These are phyloP conservation scores for Caenorhabditis japonica DNA, from an alignment of 2,888 invertebrate genomes.

Conservation along the genomic window DNA sequence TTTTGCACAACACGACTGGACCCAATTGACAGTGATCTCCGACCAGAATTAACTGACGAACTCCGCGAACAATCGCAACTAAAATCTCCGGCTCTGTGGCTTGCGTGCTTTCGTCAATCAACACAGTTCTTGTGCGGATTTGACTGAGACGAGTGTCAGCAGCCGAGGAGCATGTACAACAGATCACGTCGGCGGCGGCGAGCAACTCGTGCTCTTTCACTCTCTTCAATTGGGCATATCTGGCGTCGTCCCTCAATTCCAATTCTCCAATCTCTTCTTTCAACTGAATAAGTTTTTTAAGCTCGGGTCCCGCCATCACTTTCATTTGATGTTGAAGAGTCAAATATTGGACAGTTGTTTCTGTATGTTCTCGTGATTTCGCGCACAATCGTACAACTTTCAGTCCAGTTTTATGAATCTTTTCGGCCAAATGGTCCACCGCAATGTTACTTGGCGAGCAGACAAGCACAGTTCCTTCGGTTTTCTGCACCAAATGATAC, in stretches of 20 bases:
- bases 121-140: constrained; percentile 65
- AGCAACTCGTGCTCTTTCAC: constrained; percentile 57
- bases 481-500: constrained; percentile 94
- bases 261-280: constrained; percentile 95
- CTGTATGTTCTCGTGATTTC: constrained; percentile 96
- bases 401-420: constrained; percentile 95
- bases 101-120: constrained; percentile 80
- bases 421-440: constrained; percentile 98
- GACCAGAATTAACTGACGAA: constrained; percentile 94
- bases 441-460: constrained; percentile 99
- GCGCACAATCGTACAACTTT: constrained; percentile 94
- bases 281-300: constrained; percentile 51
- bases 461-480: constrained; percentile 84
- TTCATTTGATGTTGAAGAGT: constrained; percentile 97
- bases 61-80: constrained; percentile 98
- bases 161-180: constrained; percentile 98
- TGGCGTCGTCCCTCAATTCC: constrained; percentile 93
- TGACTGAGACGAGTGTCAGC: constrained; percentile 94
- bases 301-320: constrained; percentile 85
- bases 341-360: constrained; percentile 95
- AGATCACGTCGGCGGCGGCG: constrained; percentile 94
- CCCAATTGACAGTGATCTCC: constrained; percentile 99
- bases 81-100: constrained; percentile 81
- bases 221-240: constrained; percentile 81
- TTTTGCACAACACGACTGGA: constrained; percentile 94